Conservation (phyloP, 2,888 invertebrate genomes). For the Erannis defoliaria region DNA sequence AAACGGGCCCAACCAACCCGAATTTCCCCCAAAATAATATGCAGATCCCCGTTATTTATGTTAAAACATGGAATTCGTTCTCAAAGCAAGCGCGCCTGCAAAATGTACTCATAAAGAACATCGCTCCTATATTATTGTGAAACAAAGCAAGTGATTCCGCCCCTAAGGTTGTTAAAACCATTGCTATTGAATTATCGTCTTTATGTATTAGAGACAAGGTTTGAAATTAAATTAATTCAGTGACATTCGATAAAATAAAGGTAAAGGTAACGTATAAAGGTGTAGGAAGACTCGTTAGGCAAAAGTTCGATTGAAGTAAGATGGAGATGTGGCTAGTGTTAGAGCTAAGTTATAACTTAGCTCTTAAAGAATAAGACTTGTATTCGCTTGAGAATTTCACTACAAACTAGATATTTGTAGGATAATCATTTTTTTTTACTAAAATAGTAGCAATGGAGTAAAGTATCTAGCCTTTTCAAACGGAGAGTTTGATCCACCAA, state of each 20-base stretch:
- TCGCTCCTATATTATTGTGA: slow-evolving; percentile 34
- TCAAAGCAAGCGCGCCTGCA: slow-evolving; percentile 29
- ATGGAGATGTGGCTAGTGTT: background rate
- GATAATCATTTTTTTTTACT: too few relatives aligned
- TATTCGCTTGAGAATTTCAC: background rate
- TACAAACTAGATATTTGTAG: too few relatives aligned
- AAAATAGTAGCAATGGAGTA: too few relatives aligned
- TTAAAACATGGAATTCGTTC: slow-evolving; percentile 36
- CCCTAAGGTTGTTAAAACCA: slow-evolving; percentile 21
- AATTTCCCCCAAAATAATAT: slow-evolving; percentile 25
- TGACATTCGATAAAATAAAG: slow-evolving; percentile 5
- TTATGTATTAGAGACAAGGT: slow-evolving; percentile 1
- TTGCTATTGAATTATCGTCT: slow-evolving; percentile 5
- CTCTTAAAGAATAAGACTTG: background rate
- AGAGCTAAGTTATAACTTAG: too few relatives aligned
- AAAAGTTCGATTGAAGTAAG: slow-evolving; percentile 22
- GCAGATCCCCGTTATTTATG: slow-evolving; percentile 37
- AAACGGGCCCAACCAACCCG: slow-evolving; percentile 1
- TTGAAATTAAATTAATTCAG: slow-evolving; percentile 14
- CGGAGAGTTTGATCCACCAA: background rate
- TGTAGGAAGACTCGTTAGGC: slow-evolving; percentile 29
- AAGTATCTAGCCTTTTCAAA: background rate
- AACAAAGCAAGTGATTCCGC: slow-evolving; percentile 34
- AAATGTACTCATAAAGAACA: slow-evolving; percentile 36
- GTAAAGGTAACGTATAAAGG: slow-evolving; percentile 16